These are phyloP conservation scores for Melipona bicolor DNA, from an alignment of 2,888 invertebrate genomes.

Conservation along the genomic window DNA sequence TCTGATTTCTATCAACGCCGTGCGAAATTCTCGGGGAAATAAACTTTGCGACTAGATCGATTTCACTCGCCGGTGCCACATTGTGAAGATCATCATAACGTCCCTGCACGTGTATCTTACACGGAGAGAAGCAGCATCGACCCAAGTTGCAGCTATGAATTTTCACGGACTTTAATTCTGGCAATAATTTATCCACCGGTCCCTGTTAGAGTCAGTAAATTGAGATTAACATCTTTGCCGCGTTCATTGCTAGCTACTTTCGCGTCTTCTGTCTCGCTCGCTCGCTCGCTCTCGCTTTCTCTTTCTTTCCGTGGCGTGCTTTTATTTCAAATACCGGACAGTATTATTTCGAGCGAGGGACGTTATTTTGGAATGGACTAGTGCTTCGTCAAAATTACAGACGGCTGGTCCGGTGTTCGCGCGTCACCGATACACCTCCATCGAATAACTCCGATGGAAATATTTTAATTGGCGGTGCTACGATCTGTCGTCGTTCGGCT, in stretches of 20 bases:
- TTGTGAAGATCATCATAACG: neutral
- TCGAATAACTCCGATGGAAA: slow-evolving; percentile 23
- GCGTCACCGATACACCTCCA: slow-evolving; percentile 44
- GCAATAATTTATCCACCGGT: slow-evolving; percentile 51
- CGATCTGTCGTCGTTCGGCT: slow-evolving; percentile 11
- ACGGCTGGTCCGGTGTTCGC: slow-evolving; percentile 6
- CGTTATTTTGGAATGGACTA: slow-evolving; percentile 46
- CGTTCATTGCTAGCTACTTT: neutral
- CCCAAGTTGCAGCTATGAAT: slow-evolving; percentile 50
- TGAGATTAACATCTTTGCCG: slow-evolving; percentile 62
- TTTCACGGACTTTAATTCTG: slow-evolving; percentile 61
- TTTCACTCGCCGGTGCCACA: neutral
- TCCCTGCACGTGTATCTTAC: neutral
- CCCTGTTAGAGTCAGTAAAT: slow-evolving; percentile 51
- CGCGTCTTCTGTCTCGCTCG: neutral
- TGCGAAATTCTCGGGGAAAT: neutral
- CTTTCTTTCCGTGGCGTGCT: neutral
- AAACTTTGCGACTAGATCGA: neutral
- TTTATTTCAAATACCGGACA: slow-evolving; percentile 47
- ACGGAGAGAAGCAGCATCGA: neutral
- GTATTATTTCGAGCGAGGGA: slow-evolving; percentile 25
- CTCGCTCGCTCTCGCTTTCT: too few relatives aligned
- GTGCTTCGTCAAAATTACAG: slow-evolving; percentile 37
- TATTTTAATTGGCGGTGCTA: slow-evolving; percentile 49
- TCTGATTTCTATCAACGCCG: neutral